Evolutionary conservation across 2,888 invertebrate genomes (phyloP).

Genomic region (Galeopsomyia nigrocyanea): DNA sequence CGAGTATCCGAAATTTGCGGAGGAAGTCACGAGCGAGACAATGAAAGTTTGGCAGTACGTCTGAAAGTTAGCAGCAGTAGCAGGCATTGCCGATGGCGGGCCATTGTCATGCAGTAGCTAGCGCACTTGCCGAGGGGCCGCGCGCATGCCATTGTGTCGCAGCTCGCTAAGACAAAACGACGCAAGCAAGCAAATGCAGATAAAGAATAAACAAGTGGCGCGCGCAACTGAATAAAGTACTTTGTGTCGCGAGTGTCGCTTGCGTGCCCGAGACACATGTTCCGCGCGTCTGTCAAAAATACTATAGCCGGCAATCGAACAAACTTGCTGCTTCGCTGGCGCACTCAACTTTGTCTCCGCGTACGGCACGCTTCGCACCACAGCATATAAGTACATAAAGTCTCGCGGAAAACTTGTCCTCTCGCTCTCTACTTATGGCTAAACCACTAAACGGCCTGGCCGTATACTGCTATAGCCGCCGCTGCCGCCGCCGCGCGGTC

Average conservation of each 20-base stretch:
- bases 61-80: too few species aligned
- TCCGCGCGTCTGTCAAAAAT: too few species aligned
- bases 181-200: not conserved
- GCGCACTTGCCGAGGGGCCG: too few species aligned
- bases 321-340: constrained; percentile 18
- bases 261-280: too few species aligned
- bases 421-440: constrained; percentile 48
- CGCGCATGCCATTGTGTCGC: not conserved
- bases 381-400: too few species aligned
- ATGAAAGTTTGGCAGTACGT: too few species aligned
- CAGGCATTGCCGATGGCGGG: too few species aligned
- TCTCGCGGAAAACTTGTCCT: constrained; percentile 33
- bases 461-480: not conserved
- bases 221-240: not conserved
- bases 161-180: not conserved
- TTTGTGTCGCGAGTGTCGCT: not conserved
- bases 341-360: too few species aligned
- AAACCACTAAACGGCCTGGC: constrained; percentile 51
- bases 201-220: not conserved
- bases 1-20: too few species aligned
- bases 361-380: too few species aligned
- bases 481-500: constrained; percentile 44
- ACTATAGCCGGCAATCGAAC: constrained; percentile 14
- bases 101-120: too few species aligned
- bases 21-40: too few species aligned